Evolutionary conservation across 1,140 invertebrate genomes (phyloP).

Genomic region (Drosophila malerkotliana): DNA sequence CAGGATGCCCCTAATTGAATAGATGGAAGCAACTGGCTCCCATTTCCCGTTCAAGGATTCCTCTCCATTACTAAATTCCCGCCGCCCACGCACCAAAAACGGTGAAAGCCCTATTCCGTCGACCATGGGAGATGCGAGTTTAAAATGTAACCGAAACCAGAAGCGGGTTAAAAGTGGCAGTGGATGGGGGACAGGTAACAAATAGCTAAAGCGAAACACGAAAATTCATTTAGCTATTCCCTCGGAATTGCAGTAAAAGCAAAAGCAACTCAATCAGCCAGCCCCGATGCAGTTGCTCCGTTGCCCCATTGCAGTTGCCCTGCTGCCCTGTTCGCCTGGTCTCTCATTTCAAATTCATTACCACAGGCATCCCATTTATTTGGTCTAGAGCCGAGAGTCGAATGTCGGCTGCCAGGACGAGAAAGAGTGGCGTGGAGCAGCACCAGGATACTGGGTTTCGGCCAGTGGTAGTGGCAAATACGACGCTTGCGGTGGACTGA

Average conservation of each 20-base stretch:
- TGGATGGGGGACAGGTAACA: slow-evolving; percentile 11
- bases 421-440: not conserved
- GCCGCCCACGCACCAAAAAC: slow-evolving; percentile 24
- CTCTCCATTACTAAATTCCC: not conserved
- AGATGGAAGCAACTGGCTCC: slow-evolving; percentile 13
- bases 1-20: slow-evolving; percentile 33
- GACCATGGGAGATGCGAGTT: slow-evolving; percentile 10
- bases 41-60: slow-evolving; percentile 25
- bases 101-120: not conserved
- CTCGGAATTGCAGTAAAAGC: slow-evolving; percentile 4
- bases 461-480: slow-evolving; percentile 14
- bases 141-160: slow-evolving; percentile 8
- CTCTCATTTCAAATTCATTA: slow-evolving; percentile 57
- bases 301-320: slow-evolving; percentile 9
- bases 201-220: slow-evolving; percentile 39
- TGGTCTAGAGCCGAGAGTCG: slow-evolving; percentile 33
- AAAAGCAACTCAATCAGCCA: slow-evolving; percentile 35
- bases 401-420: not conserved
- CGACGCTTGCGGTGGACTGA: slow-evolving; percentile 31
- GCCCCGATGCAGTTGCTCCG: slow-evolving; percentile 16
- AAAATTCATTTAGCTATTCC: slow-evolving; percentile 53
- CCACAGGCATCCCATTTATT: slow-evolving; percentile 51
- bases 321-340: slow-evolving; percentile 12
- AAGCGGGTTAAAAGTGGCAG: not conserved
- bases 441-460: slow-evolving; percentile 1